Evolutionary conservation across 2,113 vertebrate species (phyloP).

Genomic region (Prinia subflava): DNA sequence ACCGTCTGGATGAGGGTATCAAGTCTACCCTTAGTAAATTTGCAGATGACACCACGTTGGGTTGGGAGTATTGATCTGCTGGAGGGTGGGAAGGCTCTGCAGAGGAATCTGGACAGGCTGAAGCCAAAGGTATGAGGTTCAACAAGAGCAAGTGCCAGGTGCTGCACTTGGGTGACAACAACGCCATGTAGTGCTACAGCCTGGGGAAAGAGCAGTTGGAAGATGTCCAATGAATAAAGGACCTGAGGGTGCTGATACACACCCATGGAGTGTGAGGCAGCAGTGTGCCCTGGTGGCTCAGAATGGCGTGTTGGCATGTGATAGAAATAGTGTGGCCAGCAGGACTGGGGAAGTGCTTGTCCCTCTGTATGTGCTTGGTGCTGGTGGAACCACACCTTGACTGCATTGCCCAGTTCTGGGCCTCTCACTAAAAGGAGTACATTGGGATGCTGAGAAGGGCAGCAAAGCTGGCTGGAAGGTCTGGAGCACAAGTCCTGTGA

Average conservation of each 20-base stretch:
- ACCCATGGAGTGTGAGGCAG: background rate
- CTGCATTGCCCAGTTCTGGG: background rate
- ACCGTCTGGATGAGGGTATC: background rate
- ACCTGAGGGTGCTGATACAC: background rate
- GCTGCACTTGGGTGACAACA: background rate
- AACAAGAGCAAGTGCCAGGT: background rate
- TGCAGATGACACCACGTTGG: background rate
- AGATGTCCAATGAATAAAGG: background rate
- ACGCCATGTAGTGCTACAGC: background rate
- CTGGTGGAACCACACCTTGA: background rate
- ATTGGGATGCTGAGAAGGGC: background rate
- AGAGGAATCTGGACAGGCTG: background rate
- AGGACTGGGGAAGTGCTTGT: background rate
- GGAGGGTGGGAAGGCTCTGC: background rate
- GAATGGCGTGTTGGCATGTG: background rate
- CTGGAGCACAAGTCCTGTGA: background rate
- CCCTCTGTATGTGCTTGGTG: background rate
- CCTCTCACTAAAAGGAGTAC: background rate
- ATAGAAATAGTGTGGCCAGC: background rate
- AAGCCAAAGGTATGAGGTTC: background rate
- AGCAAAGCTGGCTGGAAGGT: background rate
- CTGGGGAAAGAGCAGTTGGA: background rate
- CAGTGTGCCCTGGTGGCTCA: background rate
- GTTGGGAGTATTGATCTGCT: background rate
- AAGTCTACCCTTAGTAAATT: background rate